phyloP scores from a whole-genome alignment of 2,888 invertebrate species.

The Drosophila macrospina region DNA sequence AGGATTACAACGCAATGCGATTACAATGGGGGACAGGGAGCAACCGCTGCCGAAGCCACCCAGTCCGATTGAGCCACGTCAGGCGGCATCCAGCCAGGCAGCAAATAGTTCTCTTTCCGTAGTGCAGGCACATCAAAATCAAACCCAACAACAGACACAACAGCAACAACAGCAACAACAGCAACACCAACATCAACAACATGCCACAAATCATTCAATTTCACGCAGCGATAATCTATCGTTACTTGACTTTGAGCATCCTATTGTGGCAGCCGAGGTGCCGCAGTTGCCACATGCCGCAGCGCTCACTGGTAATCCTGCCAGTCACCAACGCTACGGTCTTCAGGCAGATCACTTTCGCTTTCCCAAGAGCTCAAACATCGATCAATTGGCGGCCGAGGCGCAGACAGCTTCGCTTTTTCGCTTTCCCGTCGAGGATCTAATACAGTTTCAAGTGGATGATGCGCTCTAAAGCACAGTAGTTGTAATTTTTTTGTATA shows the following conservation, averaged over 20 bases:
- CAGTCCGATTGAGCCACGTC: slow-evolving; percentile 71
- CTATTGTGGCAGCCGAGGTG: slow-evolving; percentile 79
- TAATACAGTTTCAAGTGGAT: slow-evolving; percentile 84
- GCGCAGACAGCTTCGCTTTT: slow-evolving; percentile 83
- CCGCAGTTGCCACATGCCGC: slow-evolving; percentile 69
- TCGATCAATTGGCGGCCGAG: slow-evolving; percentile 82
- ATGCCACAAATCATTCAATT: slow-evolving; percentile 56
- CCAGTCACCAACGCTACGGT: slow-evolving; percentile 42
- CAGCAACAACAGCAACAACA: slow-evolving; percentile 26
- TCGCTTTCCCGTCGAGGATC: slow-evolving; percentile 84
- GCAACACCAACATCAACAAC: slow-evolving; percentile 24
- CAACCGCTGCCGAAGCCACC: slow-evolving; percentile 67
- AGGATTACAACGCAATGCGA: slow-evolving; percentile 64
- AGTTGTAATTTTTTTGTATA: slow-evolving; percentile 28
- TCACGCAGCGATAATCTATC: slow-evolving; percentile 78
- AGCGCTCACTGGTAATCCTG: slow-evolving; percentile 59
- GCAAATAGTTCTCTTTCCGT: slow-evolving; percentile 22
- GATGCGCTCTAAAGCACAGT: slow-evolving; percentile 76
- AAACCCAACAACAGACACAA: slow-evolving; percentile 31
- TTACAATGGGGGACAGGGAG: slow-evolving; percentile 58
- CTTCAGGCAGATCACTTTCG: slow-evolving; percentile 57
- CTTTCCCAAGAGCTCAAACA: slow-evolving; percentile 60
- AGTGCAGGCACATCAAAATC: slow-evolving; percentile 34
- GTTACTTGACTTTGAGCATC: slow-evolving; percentile 82
- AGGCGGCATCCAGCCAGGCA: slow-evolving; percentile 39